Base-by-base conservation (phyloP, 2,113 vertebrate species). In the Anseranas semipalmata region DNA sequence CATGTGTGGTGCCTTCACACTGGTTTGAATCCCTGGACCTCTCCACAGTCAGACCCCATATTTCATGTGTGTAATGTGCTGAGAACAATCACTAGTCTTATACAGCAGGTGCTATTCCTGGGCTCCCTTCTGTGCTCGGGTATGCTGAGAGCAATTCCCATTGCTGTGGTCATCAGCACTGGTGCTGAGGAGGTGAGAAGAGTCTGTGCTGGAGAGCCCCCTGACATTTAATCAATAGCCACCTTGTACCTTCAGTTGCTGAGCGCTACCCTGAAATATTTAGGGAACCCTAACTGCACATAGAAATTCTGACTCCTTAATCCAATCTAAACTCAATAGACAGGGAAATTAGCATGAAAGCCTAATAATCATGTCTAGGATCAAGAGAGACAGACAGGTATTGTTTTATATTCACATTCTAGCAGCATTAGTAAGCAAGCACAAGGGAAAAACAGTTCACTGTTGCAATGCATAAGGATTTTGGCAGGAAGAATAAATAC, bases 401-500 rank as follows among this genome's bases (percentile, higher is more conserved):
- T 81, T 93, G 70, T 93, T 89, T 75, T 46, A 89, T 90, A 88
- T 56, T 86, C 94, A 50, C 96, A 91, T 97, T 95, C 77, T 50
- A 89, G 50, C 77, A 66, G 95, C 80, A 33, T 96, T 96, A 96
- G 73, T 93, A 93, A 95, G 92, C 83, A 89, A 96, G 60, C 90
- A 95, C 92, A 79, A 81, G 95, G 92, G 89, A 93, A 92, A 97
- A 95, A 65, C 60, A 89, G 86, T 84, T 93, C 66, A 58, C 66
- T 93, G 53, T 55, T 95, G 90, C 86, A 92, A 92, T 2, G 37
- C 66, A 16, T 60, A 77, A 92, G 70, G 81, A 73, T 93, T 96
- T 94, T 96, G 96, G 95, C 96, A 96, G 96, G 73, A 95, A 66
- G 66, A 93, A 79, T 50, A 73, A 93, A 93, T 76, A 79, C 86